Evolutionary conservation across 2,888 invertebrate species (phyloP).

Genomic region (Entomobrya multifasciata): DNA sequence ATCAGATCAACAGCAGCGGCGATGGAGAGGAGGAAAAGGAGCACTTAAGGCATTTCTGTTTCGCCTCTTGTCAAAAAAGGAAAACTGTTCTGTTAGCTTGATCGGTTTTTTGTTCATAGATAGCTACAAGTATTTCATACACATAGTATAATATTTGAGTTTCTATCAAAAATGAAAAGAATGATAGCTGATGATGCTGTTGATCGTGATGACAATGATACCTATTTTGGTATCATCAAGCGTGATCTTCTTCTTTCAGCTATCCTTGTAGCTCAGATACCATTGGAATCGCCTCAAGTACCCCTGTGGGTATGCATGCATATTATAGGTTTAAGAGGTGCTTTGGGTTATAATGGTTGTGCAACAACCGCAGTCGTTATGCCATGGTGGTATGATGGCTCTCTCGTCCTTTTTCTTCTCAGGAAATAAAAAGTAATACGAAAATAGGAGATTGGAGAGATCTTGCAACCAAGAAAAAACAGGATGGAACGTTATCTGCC

Average conservation of each 20-base stretch:
- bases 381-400: too few species aligned
- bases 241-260: background rate
- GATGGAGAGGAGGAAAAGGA: background rate
- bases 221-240: background rate
- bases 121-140: too few species aligned
- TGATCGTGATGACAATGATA: background rate
- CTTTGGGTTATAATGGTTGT: too few species aligned
- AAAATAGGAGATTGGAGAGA: too few species aligned
- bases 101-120: too few species aligned
- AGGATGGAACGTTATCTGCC: slow-evolving; percentile 38
- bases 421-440: background rate
- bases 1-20: background rate
- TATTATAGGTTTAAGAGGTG: too few species aligned
- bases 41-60: background rate
- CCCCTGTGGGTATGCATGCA: background rate
- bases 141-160: too few species aligned
- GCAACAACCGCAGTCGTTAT: too few species aligned
- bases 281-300: background rate
- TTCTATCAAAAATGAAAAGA: background rate
- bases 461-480: too few species aligned
- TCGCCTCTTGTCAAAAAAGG: slow-evolving; percentile 3
- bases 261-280: too few species aligned
- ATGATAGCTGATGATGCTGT: background rate
- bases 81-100: too few species aligned
- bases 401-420: background rate